Percentiles rank a stretch among this genome's conserved stretches.
phyloP scores from a whole-genome alignment of 2,113 vertebrate species.

The Acrocephalus arundinaceus region DNA sequence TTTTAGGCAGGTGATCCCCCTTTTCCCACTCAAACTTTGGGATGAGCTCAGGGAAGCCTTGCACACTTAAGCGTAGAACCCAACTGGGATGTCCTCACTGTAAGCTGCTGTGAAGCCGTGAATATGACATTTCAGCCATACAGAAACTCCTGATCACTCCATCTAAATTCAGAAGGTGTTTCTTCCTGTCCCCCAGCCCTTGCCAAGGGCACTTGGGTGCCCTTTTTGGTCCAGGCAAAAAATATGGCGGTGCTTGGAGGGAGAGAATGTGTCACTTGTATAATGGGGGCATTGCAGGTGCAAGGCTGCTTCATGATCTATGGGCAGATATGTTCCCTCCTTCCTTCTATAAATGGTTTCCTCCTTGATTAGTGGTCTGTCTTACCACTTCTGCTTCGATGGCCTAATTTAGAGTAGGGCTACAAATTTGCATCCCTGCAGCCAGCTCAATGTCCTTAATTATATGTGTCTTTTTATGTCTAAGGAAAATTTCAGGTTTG shows the following conservation, averaged over 20 bases:
- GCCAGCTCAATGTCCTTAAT: conserved; percentile 18
- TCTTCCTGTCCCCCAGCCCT: background rate
- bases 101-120: background rate
- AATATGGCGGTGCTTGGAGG: background rate
- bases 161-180: background rate
- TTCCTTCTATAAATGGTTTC: background rate
- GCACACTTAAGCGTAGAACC: background rate
- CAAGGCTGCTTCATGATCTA: background rate
- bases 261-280: background rate
- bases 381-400: background rate
- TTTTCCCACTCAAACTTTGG: accelerated
- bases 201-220: background rate
- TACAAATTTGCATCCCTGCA: conserved; percentile 25
- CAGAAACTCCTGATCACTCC: accelerated
- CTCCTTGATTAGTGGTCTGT: conserved; percentile 36
- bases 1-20: too few species aligned
- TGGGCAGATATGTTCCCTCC: background rate
- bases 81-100: background rate
- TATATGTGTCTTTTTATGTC: conserved; percentile 35
- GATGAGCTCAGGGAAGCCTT: background rate
- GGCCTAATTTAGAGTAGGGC: background rate
- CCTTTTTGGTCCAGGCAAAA: background rate
- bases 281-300: background rate
- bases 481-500: conserved; percentile 63
- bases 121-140: background rate